Conservation (phyloP, 2,888 invertebrate genomes). For the Cetonia aurata region DNA sequence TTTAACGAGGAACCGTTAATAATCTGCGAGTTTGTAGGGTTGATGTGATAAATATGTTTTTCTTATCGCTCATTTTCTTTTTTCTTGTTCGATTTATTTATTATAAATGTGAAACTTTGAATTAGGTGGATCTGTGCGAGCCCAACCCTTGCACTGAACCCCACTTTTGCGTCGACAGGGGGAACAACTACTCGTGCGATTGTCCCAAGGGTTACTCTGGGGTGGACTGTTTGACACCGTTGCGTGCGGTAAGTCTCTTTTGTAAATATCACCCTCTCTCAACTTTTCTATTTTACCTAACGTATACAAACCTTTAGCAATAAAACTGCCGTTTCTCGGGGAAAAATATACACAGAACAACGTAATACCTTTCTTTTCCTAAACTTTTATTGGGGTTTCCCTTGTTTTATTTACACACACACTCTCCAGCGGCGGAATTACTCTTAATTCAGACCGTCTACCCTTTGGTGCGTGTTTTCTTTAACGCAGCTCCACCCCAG, state of each 20-base stretch:
- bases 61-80: background rate
- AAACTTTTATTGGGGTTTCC: constrained; percentile 19
- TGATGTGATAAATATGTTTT: background rate
- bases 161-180: constrained; percentile 79
- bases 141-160: constrained; percentile 78
- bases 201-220: constrained; percentile 80
- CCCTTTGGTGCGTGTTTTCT: background rate
- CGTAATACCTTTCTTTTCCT: constrained; percentile 10
- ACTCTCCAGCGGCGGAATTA: background rate
- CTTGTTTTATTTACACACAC: constrained; percentile 35
- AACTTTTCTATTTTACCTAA: constrained; percentile 28
- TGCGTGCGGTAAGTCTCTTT: constrained; percentile 72
- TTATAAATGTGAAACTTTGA: constrained; percentile 25
- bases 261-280: constrained; percentile 37
- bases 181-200: constrained; percentile 81
- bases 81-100: no score
- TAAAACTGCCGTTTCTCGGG: constrained; percentile 11
- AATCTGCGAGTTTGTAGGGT: background rate
- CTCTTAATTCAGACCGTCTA: constrained; percentile 30
- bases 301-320: constrained; percentile 13
- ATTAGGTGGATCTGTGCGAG: constrained; percentile 76
- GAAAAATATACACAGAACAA: background rate
- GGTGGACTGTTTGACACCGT: constrained; percentile 76
- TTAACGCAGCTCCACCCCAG: constrained; percentile 28
- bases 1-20: background rate